phyloP scores from a whole-genome alignment of 2,113 vertebrate species.

The Elgaria multicarinata region DNA sequence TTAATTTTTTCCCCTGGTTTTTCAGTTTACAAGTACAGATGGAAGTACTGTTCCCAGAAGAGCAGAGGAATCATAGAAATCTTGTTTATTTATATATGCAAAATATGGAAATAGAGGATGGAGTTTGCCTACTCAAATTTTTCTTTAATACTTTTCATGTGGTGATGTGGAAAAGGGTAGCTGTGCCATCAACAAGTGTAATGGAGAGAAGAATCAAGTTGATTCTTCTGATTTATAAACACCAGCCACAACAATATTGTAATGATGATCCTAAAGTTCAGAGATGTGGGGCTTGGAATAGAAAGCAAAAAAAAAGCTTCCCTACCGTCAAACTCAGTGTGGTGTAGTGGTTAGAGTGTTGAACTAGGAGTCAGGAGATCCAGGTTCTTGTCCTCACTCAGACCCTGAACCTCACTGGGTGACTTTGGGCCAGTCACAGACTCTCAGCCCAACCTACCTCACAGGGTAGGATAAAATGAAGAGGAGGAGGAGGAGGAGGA shows the following conservation, averaged over 20 bases:
- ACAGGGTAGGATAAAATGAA: too few relatives aligned
- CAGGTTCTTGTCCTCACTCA: too few relatives aligned
- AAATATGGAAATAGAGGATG: background rate
- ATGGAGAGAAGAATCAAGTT: background rate
- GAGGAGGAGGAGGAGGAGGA: too few relatives aligned
- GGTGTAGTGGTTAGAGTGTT: too few relatives aligned
- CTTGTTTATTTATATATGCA: background rate
- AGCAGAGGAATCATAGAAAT: fast-evolving
- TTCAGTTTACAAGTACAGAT: background rate
- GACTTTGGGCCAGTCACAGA: too few relatives aligned
- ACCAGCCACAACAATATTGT: background rate
- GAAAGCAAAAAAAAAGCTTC: background rate
- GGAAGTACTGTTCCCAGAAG: background rate
- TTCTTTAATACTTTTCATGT: background rate
- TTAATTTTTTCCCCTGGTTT: background rate
- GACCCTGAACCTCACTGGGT: too few relatives aligned
- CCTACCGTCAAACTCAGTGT: background rate
- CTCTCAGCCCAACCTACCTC: too few relatives aligned
- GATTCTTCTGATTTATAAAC: too few relatives aligned
- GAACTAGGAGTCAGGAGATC: too few relatives aligned
- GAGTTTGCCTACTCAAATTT: fast-evolving
- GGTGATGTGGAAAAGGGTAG: background rate
- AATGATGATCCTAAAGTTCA: background rate
- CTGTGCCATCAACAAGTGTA: background rate
- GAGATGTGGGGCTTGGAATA: background rate